phyloP scores from a whole-genome alignment of 2,888 invertebrate species.

The Callyntrura guangdongensis region DNA sequence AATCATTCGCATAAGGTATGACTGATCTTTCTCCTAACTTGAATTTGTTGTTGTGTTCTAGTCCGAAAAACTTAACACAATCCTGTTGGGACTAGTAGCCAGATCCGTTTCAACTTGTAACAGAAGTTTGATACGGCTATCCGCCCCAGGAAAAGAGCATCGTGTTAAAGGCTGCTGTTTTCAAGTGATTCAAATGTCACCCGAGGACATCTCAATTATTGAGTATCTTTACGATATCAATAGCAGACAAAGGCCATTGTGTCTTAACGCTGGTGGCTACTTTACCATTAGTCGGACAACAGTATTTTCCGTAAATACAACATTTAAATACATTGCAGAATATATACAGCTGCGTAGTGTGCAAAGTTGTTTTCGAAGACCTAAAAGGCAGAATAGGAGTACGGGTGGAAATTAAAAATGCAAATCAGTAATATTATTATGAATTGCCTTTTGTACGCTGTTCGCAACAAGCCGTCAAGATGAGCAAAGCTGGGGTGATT shows the following conservation, averaged over 20 bases:
- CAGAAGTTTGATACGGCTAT: not conserved
- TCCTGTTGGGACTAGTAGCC: not conserved
- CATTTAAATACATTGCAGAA: not conserved
- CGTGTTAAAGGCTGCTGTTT: not conserved
- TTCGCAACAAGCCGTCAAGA: not conserved
- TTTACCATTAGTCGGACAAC: conserved; percentile 32
- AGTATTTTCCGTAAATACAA: conserved; percentile 30
- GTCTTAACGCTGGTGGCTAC: conserved; percentile 39
- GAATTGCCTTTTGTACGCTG: too few relatives aligned
- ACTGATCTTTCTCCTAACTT: too few relatives aligned
- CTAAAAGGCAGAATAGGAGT: too few relatives aligned
- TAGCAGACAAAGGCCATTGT: conserved; percentile 38
- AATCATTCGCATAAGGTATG: too few relatives aligned
- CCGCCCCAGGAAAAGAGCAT: not conserved
- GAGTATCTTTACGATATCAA: conserved; percentile 46
- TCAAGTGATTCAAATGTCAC: conserved; percentile 5
- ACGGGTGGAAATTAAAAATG: conserved; percentile 12
- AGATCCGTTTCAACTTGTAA: not conserved
- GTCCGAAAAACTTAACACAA: not conserved
- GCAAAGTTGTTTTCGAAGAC: not conserved
- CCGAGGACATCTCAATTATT: conserved; percentile 31
- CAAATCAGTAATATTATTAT: conserved; percentile 18
- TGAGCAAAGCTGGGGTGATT: not conserved
- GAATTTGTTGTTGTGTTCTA: too few relatives aligned
- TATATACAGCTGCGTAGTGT: not conserved